These are phyloP conservation scores for Etheostoma cragini DNA, from an alignment of 2,113 vertebrate species.

Conservation along the genomic window DNA sequence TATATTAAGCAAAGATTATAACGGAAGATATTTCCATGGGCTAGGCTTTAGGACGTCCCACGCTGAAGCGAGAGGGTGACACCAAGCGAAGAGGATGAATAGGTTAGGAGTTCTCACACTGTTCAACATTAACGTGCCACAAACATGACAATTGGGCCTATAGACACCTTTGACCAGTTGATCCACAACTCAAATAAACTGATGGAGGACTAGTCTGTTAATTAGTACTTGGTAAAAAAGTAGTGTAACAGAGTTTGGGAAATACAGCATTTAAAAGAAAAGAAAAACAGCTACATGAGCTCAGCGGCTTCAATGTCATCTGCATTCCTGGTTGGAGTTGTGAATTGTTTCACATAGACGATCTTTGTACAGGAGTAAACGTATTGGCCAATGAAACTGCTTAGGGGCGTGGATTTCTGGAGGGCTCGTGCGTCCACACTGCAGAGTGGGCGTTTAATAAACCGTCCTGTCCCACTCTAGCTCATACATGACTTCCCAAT, in stretches of 20 bases:
- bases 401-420: constrained; percentile 67
- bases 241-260: neutral
- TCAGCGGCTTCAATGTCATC: neutral
- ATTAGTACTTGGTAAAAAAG: neutral
- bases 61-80: constrained; percentile 5
- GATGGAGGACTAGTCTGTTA: neutral
- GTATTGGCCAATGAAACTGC: constrained; percentile 40
- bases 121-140: neutral
- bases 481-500: constrained; percentile 60
- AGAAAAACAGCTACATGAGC: neutral
- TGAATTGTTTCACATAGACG: neutral
- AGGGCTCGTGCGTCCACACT: constrained; percentile 34
- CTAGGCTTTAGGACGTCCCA: constrained; percentile 47
- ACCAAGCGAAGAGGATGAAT: neutral
- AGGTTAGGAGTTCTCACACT: neutral
- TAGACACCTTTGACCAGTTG: neutral
- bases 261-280: neutral
- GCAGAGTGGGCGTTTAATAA: constrained; percentile 67
- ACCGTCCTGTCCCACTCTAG: constrained; percentile 6
- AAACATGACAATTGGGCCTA: neutral
- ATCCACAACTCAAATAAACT: neutral
- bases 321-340: neutral
- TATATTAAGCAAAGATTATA: constrained; percentile 61
- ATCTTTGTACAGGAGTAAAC: constrained; percentile 41
- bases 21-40: constrained; percentile 51